Evolutionary conservation across 64 coral and sea anemone genomes (phyloP).

Genomic region (Exaiptasia diaphana): DNA sequence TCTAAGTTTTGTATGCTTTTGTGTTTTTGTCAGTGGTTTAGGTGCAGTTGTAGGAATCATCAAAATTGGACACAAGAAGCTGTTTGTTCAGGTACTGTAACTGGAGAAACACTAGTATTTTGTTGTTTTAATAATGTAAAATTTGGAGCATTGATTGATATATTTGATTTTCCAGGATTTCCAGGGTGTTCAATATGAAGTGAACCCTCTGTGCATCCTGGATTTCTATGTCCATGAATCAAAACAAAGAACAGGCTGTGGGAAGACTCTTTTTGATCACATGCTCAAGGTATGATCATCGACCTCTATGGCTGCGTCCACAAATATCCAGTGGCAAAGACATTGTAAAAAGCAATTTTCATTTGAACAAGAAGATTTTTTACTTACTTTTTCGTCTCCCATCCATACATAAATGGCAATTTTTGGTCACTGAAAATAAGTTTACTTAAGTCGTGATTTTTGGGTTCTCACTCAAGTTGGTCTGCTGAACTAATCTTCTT

Average conservation of each 20-base stretch:
- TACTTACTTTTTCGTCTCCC: too few relatives aligned
- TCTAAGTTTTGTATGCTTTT: too few relatives aligned
- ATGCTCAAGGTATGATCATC: constrained; percentile 70
- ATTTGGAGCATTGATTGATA: neutral
- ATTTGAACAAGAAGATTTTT: too few relatives aligned
- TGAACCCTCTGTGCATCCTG: constrained; percentile 86
- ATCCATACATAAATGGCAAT: too few relatives aligned
- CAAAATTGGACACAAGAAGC: constrained; percentile 87
- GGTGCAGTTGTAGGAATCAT: constrained; percentile 93
- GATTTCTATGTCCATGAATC: constrained; percentile 96
- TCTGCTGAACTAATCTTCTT: too few relatives aligned
- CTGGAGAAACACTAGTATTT: neutral
- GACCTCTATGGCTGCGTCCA: too few relatives aligned
- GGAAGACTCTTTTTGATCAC: constrained; percentile 82
- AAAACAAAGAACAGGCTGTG: constrained; percentile 83
- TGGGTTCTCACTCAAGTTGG: neutral
- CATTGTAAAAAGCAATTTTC: neutral
- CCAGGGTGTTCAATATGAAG: constrained; percentile 89
- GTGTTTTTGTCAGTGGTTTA: constrained; percentile 48
- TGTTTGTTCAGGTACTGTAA: constrained; percentile 93
- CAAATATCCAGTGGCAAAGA: neutral
- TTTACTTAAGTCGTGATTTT: neutral
- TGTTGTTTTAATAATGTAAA: neutral
- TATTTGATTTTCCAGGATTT: constrained; percentile 44
- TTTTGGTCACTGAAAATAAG: too few relatives aligned